These are phyloP conservation scores for Physeter macrocephalus DNA, from an alignment of 2,113 vertebrate species.

Conservation along the genomic window DNA sequence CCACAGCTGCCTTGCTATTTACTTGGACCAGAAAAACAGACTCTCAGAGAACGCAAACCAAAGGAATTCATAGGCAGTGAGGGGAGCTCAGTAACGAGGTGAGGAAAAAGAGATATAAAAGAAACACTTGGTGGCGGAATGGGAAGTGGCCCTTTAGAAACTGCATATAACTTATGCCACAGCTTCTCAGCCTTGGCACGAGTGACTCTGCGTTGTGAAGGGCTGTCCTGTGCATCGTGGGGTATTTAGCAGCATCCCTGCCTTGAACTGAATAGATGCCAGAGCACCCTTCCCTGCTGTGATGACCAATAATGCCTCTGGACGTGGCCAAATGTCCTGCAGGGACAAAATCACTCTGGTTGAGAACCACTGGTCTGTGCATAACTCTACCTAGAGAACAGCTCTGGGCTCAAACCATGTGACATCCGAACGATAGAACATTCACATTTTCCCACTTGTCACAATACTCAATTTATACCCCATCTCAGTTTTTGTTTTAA, in stretches of 20 bases:
- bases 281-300: background rate
- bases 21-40: conserved; percentile 52
- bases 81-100: background rate
- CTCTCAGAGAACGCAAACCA: conserved; percentile 41
- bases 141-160: background rate
- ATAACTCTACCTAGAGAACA: background rate
- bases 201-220: background rate
- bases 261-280: background rate
- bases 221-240: background rate
- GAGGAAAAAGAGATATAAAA: background rate
- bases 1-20: conserved; percentile 52
- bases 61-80: conserved; percentile 38
- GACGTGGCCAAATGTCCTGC: background rate
- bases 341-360: background rate
- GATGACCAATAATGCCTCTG: background rate
- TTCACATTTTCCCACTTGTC: background rate
- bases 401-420: background rate
- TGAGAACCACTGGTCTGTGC: background rate
- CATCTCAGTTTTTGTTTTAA: background rate
- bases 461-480: background rate
- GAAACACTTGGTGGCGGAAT: background rate
- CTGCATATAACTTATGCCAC: background rate
- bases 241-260: background rate
- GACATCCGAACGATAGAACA: background rate
- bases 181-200: background rate